Evolutionary conservation across 2,113 vertebrate species (phyloP), one percentile per base, ranked within the genome.

Genomic region (Pao palembangensis): DNA sequence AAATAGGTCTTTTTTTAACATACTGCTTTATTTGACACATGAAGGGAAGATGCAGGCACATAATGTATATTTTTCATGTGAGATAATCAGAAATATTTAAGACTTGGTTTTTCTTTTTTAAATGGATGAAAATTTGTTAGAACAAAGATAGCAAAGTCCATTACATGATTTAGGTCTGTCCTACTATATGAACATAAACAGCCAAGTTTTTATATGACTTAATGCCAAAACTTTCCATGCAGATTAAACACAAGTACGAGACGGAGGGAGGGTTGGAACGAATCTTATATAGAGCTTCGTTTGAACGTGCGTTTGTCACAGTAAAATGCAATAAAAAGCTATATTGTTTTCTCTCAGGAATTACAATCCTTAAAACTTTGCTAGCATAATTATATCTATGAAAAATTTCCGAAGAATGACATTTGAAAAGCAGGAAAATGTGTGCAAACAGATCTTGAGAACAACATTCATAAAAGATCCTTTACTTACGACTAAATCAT

Each of bases 1-100:
- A 78, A 63, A 59, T 65, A 19, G 51, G 51, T 63, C 48, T 44
- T 63, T 70, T 71, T 69, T 88, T 66, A 85, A 87, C 83, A 75
- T 71, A 73, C 52, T 3, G 41, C 65, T 84, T 88, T 82, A 81
- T 82, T 87, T 74, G 67, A 79, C 76, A 87, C 73, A 71, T 83
- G 73, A 56, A 70, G 74, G 64, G 69, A 81, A 69, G 82, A 82
- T 84, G 78, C 84, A 88, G 81, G 81, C 84, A 84, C 81, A 79
- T 80, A 55, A 82, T 65, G 62, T 67, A 78, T 79, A 67, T 82
- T 70, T 70, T 84, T 76, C 66, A 83, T 69, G 76, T 57, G 73
- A 51, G 66, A 81, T 81, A 80, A 77, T 87, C 61, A 65, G 75
- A 81, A 75, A 75, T 66, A 85, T 69, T 84, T 69, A 71, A 67